A percentile compares a stretch with the other conserved stretches of the same genome.
These are phyloP conservation scores for Lepidurus packardi DNA, from an alignment of 1,140 invertebrate species.

Conservation along the genomic window DNA sequence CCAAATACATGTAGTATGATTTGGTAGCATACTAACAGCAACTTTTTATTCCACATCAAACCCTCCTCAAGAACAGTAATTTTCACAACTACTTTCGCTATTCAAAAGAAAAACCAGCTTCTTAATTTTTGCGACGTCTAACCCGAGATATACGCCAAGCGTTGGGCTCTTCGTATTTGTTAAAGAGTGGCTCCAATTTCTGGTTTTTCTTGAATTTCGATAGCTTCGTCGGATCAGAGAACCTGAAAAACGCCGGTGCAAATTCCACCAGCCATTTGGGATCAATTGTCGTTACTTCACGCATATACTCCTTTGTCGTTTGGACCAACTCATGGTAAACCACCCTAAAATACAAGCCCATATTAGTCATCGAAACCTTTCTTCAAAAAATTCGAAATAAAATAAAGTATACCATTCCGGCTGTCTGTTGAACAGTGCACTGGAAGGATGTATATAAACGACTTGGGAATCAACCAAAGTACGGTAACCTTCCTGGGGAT, in stretches of 20 bases:
- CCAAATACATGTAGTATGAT: too few species aligned
- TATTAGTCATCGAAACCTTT: conserved; percentile 26
- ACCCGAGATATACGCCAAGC: conserved; percentile 97
- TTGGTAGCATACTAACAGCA: too few species aligned
- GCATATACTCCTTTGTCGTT: conserved; percentile 99
- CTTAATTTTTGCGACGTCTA: conserved; percentile 77
- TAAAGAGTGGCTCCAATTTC: conserved; percentile 93
- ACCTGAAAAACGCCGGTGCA: conserved; percentile 97
- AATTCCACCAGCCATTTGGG: conserved; percentile 99
- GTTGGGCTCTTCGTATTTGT: conserved; percentile 99
- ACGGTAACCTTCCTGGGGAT: conserved; percentile 97
- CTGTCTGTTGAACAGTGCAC: conserved; percentile 93
- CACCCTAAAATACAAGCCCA: conserved; percentile 60
- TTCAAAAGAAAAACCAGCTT: neutral
- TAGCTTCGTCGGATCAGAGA: conserved; percentile 97
- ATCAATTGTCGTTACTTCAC: conserved; percentile 97
- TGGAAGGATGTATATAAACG: conserved; percentile 98
- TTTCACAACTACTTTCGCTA: neutral
- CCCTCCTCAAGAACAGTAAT: neutral
- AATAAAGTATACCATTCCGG: conserved; percentile 79
- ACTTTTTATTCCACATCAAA: too few species aligned
- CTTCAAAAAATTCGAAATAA: conserved; percentile 29
- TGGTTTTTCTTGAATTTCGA: conserved; percentile 99
- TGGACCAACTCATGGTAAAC: conserved; percentile 98
- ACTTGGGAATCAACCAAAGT: conserved; percentile 97